These are phyloP conservation scores for Tangara arthus DNA, from an alignment of 2,797 vertebrate species.

Conservation along the genomic window DNA sequence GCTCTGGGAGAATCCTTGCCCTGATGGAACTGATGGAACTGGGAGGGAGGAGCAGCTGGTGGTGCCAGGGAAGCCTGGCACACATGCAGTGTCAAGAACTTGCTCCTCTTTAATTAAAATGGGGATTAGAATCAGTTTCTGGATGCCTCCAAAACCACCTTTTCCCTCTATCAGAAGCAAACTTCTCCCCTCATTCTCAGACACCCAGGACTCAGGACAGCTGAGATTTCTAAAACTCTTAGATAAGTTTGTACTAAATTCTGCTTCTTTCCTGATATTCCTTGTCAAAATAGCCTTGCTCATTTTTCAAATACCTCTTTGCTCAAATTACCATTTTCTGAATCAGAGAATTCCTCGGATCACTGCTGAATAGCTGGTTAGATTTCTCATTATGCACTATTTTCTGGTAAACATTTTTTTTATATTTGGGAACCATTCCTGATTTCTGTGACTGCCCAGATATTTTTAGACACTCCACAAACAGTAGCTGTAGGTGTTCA, in stretches of 20 bases:
- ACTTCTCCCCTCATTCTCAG: not conserved
- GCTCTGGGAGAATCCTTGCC: not conserved
- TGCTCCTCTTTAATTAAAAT: constrained; percentile 43
- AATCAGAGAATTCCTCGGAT: not conserved
- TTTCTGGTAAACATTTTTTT: not conserved
- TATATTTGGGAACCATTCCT: not conserved
- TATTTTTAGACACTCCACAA: constrained; percentile 22
- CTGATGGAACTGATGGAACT: not conserved
- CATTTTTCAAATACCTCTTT: not conserved
- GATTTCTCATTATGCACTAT: constrained; percentile 6
- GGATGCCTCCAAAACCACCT: not conserved
- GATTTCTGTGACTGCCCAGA: not conserved
- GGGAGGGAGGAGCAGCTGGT: not conserved
- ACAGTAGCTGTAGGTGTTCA: constrained; percentile 19
- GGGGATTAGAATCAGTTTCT: constrained; percentile 7
- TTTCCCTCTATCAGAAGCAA: not conserved
- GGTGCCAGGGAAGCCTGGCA: constrained; percentile 6
- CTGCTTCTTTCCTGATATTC: not conserved
- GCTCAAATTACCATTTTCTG: not conserved
- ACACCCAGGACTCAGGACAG: not conserved
- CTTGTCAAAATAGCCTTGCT: constrained; percentile 2
- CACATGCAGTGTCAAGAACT: constrained; percentile 21
- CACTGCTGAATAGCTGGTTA: constrained; percentile 1
- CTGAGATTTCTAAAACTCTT: not conserved
- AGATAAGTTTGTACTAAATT: not conserved